phyloP scores from a whole-genome alignment of 2,113 vertebrate genomes.

The Orycteropus afer region DNA sequence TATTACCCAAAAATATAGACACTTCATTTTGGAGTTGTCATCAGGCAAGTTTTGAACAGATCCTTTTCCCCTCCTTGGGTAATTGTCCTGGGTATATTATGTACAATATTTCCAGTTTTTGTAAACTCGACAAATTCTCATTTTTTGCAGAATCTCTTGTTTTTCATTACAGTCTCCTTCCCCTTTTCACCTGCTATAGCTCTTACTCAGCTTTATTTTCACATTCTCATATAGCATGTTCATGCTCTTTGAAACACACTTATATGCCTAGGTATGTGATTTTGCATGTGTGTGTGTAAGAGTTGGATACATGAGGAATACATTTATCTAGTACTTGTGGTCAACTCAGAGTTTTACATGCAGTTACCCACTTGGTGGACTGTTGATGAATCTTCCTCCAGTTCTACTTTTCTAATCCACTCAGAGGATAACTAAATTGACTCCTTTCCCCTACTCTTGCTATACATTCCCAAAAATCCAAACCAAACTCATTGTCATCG shows the following conservation, averaged over 20 bases:
- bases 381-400: background rate
- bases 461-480: background rate
- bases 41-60: background rate
- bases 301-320: background rate
- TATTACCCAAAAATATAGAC: constrained; percentile 17
- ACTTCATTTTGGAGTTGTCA: background rate
- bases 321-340: background rate
- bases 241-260: background rate
- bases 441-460: background rate
- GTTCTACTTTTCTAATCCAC: background rate
- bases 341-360: background rate
- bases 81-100: background rate
- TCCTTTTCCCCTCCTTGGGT: background rate
- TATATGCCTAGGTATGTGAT: background rate
- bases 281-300: background rate
- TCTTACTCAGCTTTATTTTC: background rate
- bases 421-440: background rate
- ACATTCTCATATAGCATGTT: background rate
- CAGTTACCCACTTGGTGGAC: background rate
- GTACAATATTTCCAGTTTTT: background rate
- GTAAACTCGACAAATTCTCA: background rate
- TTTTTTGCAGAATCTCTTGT: background rate
- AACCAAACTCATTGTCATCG: no score
- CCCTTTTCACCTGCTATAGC: background rate
- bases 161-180: background rate